Conservation (phyloP, 2,888 invertebrate genomes). For the Formica aserva region DNA sequence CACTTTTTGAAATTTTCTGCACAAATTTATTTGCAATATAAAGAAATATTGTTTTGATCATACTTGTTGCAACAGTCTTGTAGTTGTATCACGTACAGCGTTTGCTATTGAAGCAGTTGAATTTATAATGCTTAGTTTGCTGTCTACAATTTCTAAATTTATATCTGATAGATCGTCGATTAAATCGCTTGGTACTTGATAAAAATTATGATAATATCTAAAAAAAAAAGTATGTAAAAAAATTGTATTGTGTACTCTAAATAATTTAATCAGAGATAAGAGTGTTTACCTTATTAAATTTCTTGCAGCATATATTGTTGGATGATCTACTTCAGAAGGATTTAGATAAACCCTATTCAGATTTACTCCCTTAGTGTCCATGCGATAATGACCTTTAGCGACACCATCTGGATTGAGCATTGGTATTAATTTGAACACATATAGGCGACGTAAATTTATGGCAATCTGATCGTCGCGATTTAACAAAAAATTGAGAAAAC, state of each 20-base stretch:
- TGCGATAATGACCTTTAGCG: constrained; percentile 93
- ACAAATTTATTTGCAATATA: neutral
- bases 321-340: constrained; percentile 91
- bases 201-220: constrained; percentile 91
- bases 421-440: constrained; percentile 96
- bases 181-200: constrained; percentile 88
- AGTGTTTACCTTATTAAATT: constrained; percentile 89
- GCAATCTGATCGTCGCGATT: constrained; percentile 92
- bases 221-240: constrained; percentile 55
- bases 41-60: constrained; percentile 42
- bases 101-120: constrained; percentile 69
- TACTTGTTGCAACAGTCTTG: constrained; percentile 81
- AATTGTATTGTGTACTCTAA: constrained; percentile 13
- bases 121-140: constrained; percentile 55
- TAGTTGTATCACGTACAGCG: constrained; percentile 78
- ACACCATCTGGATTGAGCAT: constrained; percentile 97
- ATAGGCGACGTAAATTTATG: constrained; percentile 90
- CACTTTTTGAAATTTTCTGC: neutral
- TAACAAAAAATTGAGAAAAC: constrained; percentile 93
- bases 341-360: constrained; percentile 94
- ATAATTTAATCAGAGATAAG: constrained; percentile 19
- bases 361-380: constrained; percentile 95
- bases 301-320: constrained; percentile 94
- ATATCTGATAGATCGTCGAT: constrained; percentile 63
- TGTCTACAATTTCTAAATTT: constrained; percentile 68